Percentiles rank a stretch among this genome's conserved stretches.
phyloP scores from a whole-genome alignment of 2,888 invertebrate species.

The Rhamphomyia laevipes region DNA sequence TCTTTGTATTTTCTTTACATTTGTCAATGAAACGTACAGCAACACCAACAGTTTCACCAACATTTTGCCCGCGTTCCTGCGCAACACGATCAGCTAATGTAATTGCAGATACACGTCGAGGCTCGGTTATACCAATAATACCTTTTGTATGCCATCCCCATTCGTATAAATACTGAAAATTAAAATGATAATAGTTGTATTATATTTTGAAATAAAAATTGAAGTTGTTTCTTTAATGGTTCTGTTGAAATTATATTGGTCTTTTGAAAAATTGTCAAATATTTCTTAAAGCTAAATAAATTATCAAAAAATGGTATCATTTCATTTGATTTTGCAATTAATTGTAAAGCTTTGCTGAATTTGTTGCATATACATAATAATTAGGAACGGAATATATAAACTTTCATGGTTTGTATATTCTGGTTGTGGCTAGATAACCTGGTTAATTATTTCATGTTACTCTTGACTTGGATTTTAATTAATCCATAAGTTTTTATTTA shows the following conservation, averaged over 20 bases:
- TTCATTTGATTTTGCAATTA: no score
- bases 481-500: no score
- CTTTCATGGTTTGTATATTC: no score
- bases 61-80: constrained; percentile 65
- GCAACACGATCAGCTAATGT: constrained; percentile 80
- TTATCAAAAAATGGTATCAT: no score
- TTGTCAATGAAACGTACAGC: constrained; percentile 68
- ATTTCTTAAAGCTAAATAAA: no score
- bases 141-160: constrained; percentile 71
- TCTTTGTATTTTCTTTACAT: constrained; percentile 50
- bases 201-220: constrained; percentile 4
- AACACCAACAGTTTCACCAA: constrained; percentile 75
- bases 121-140: constrained; percentile 82
- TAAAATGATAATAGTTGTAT: not conserved
- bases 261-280: no score
- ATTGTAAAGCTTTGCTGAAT: no score
- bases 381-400: no score
- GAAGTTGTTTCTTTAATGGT: constrained; percentile 7
- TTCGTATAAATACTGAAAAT: constrained; percentile 72
- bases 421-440: no score
- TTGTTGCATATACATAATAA: no score
- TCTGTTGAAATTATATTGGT: not conserved
- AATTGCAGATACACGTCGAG: constrained; percentile 80
- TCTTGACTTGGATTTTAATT: no score
- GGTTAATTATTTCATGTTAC: no score